Percentiles rank a stretch among this genome's conserved stretches.
Evolutionary conservation across 2,797 vertebrate genomes (phyloP).

Genomic region (Zalophus californianus): DNA sequence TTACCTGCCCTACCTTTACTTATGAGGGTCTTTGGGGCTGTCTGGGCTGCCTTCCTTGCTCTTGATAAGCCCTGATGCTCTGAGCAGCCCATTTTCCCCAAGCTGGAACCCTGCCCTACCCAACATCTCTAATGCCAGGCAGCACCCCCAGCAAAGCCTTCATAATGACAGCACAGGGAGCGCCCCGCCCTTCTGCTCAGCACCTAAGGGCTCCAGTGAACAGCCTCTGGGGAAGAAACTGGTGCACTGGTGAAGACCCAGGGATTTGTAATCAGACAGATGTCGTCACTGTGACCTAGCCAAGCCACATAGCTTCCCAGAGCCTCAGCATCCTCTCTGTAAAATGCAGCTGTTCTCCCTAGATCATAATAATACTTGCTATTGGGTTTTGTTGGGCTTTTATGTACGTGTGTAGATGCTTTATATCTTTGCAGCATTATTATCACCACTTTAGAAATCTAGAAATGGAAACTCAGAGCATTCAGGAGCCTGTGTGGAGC

Average conservation of each 20-base stretch:
- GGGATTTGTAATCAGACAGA: neutral
- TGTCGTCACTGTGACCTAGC: neutral
- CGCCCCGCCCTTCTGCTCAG: neutral
- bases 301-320: neutral
- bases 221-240: slow-evolving; percentile 9
- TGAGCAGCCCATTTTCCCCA: neutral
- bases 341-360: neutral
- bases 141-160: slow-evolving; percentile 49
- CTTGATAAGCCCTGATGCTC: neutral
- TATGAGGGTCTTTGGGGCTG: neutral
- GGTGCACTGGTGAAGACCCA: neutral
- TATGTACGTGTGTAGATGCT: neutral
- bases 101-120: neutral
- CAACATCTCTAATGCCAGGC: neutral
- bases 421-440: neutral
- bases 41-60: neutral
- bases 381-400: neutral
- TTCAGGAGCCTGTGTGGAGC: neutral
- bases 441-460: neutral
- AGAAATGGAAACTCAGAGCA: neutral
- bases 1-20: slow-evolving; percentile 7
- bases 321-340: neutral
- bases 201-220: neutral
- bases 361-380: neutral
- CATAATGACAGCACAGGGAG: neutral